phyloP scores from a whole-genome alignment of 2,888 invertebrate species.

The Malachius bipustulatus region DNA sequence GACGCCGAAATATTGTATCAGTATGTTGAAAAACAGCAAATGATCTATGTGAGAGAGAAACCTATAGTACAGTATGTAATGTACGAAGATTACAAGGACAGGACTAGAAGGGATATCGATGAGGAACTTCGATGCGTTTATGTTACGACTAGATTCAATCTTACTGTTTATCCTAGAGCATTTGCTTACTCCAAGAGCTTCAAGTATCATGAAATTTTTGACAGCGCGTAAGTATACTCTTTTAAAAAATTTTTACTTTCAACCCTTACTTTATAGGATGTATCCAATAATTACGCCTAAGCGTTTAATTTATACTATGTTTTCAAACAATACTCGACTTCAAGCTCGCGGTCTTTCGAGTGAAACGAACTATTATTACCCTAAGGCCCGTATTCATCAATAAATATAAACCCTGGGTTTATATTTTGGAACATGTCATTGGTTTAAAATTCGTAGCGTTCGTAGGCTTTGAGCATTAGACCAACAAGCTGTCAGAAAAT shows the following conservation, averaged over 20 bases:
- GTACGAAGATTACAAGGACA: slow-evolving; percentile 55
- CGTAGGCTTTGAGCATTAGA: no score
- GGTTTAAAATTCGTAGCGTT: no score
- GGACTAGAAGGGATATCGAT: slow-evolving; percentile 37
- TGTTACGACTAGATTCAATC: slow-evolving; percentile 58
- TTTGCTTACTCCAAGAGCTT: slow-evolving; percentile 60
- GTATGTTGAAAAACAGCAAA: slow-evolving; percentile 38
- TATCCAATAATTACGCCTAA: no score
- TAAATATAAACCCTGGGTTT: no score
- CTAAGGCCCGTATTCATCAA: no score
- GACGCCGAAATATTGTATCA: slow-evolving; percentile 36
- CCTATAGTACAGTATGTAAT: slow-evolving; percentile 57
- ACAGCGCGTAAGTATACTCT: slow-evolving; percentile 52
- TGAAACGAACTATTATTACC: no score
- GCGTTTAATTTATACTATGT: no score
- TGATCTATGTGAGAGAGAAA: slow-evolving; percentile 57
- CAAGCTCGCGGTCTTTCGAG: no score
- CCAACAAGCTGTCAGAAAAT: no score
- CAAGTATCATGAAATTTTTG: slow-evolving; percentile 47
- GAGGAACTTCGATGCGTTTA: slow-evolving; percentile 62
- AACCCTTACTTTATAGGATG: no score
- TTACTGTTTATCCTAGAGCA: slow-evolving; percentile 53
- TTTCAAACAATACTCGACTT: no score
- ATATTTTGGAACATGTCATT: no score
- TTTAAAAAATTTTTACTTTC: slow-evolving; percentile 7